These are phyloP conservation scores for Drosophila incognita DNA, from an alignment of 2,888 invertebrate genomes.

Conservation along the genomic window DNA sequence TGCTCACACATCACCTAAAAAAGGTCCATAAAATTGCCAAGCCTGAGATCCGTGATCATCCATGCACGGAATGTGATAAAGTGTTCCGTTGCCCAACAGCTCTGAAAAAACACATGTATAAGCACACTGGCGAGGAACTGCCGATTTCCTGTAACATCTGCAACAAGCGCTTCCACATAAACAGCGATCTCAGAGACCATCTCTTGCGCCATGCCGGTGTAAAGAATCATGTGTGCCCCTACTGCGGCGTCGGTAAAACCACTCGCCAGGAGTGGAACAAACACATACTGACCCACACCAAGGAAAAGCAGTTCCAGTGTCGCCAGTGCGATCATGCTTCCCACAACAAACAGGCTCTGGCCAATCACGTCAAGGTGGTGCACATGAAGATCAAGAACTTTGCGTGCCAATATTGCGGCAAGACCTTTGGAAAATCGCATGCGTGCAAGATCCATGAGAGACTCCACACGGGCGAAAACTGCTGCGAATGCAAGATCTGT, in stretches of 20 bases:
- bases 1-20: constrained; percentile 79
- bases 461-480: constrained; percentile 80
- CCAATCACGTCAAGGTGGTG: constrained; percentile 81
- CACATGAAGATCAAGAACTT: constrained; percentile 82
- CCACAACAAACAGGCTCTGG: constrained; percentile 80
- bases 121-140: constrained; percentile 82
- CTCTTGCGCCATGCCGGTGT: constrained; percentile 83
- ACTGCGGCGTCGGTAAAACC: constrained; percentile 83
- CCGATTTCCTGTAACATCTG: constrained; percentile 82
- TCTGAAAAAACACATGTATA: constrained; percentile 82
- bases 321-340: constrained; percentile 78
- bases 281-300: constrained; percentile 82
- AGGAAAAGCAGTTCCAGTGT: constrained; percentile 82
- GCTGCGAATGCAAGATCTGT: constrained; percentile 81
- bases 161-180: constrained; percentile 82
- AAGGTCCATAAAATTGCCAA: constrained; percentile 72
- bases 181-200: constrained; percentile 82
- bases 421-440: constrained; percentile 81
- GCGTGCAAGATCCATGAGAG: constrained; percentile 82
- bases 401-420: constrained; percentile 82
- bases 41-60: constrained; percentile 68
- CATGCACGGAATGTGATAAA: constrained; percentile 82
- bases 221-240: constrained; percentile 83
- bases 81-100: constrained; percentile 82
- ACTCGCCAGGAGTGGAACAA: constrained; percentile 83